Conservation (phyloP, 2,113 vertebrate species). For the Bothrops jararaca region DNA sequence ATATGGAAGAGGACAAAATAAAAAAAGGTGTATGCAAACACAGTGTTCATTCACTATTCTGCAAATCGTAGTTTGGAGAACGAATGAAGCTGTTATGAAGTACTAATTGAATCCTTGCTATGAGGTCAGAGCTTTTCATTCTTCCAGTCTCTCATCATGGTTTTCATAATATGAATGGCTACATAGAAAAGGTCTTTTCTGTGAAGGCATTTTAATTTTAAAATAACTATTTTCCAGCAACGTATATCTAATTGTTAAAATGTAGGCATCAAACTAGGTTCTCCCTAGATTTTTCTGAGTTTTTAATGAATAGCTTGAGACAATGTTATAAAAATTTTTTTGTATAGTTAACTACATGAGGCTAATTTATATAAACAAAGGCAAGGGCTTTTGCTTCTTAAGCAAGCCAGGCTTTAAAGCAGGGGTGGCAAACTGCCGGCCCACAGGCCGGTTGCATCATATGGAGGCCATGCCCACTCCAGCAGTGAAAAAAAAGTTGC, state of each 20-base stretch:
- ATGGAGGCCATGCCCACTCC: too few species aligned
- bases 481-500: too few species aligned
- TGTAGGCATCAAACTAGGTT: background rate
- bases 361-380: background rate
- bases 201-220: background rate
- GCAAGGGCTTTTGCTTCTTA: background rate
- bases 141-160: background rate
- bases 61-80: background rate
- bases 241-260: background rate
- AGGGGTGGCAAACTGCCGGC: too few species aligned
- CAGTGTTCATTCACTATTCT: background rate
- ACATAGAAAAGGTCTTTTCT: background rate
- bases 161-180: background rate
- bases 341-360: background rate
- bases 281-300: background rate
- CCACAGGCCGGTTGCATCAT: too few species aligned
- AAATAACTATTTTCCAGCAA: background rate
- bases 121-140: background rate
- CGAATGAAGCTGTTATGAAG: background rate
- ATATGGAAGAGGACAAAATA: background rate
- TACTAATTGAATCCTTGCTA: background rate
- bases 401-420: background rate
- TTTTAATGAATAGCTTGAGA: background rate
- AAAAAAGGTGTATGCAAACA: background rate
- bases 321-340: background rate